Percentiles rank a stretch among this genome's conserved stretches.
These are phyloP conservation scores for Panonychus citri DNA, from an alignment of 1,140 invertebrate genomes.

Conservation along the genomic window DNA sequence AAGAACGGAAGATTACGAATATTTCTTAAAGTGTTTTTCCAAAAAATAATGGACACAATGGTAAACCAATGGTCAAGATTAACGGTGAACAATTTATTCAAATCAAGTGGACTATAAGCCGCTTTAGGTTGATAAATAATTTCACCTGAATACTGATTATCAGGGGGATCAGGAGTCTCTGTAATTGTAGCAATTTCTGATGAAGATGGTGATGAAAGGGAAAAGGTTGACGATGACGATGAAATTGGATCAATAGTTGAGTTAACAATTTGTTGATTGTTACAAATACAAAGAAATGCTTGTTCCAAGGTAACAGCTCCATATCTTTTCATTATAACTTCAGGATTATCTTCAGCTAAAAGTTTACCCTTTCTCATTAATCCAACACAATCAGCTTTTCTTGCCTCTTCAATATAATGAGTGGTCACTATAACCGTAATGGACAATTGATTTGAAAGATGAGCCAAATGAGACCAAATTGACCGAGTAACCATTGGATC, in stretches of 20 bases:
- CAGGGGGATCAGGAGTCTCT: background rate
- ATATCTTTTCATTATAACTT: slow-evolving; percentile 1
- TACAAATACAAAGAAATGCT: slow-evolving; percentile 7
- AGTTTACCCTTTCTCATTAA: slow-evolving; percentile 5
- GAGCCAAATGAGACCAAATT: slow-evolving; percentile 22
- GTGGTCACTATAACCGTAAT: slow-evolving; percentile 25
- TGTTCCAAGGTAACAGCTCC: background rate
- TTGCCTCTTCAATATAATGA: slow-evolving; percentile 25
- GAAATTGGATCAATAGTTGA: background rate
- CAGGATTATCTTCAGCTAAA: slow-evolving; percentile 4
- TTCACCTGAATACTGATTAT: background rate
- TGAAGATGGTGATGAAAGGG: background rate
- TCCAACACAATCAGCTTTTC: slow-evolving; percentile 18
- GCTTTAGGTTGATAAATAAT: background rate
- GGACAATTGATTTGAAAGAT: slow-evolving; percentile 15
- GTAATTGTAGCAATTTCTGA: background rate
- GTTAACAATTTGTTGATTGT: background rate
- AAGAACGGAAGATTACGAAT: slow-evolving; percentile 14
- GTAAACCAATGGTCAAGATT: background rate
- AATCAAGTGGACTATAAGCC: background rate
- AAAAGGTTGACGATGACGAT: background rate
- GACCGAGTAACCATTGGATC: slow-evolving; percentile 19
- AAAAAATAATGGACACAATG: background rate
- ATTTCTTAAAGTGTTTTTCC: slow-evolving; percentile 12
- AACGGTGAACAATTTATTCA: background rate